These are phyloP conservation scores for Struthio camelus DNA, from an alignment of 2,113 vertebrate genomes.

Conservation along the genomic window DNA sequence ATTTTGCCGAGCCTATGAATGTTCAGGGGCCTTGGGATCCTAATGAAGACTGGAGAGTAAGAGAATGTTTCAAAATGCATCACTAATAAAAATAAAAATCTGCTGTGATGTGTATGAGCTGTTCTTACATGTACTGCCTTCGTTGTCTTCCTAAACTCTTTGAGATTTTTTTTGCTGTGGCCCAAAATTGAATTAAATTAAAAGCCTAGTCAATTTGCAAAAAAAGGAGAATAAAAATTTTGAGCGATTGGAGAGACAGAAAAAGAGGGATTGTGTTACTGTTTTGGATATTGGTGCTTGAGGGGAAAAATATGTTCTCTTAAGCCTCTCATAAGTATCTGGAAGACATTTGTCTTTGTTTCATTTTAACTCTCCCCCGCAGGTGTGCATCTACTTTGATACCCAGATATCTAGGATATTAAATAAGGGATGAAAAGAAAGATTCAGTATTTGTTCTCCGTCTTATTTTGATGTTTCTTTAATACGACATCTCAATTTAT, in stretches of 20 bases:
- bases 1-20: not conserved
- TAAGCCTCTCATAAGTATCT: not conserved
- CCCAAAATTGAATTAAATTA: not conserved
- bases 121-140: not conserved
- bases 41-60: not conserved
- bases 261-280: not conserved
- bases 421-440: conserved; percentile 24
- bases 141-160: not conserved
- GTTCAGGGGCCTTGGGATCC: not conserved
- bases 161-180: not conserved
- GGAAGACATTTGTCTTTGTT: not conserved
- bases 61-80: not conserved
- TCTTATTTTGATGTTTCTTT: not conserved
- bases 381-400: not conserved
- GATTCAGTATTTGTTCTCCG: not conserved
- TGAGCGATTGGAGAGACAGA: not conserved
- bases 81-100: not conserved
- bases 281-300: not conserved
- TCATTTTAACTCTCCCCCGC: conserved; percentile 14
- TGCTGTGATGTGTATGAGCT: not conserved
- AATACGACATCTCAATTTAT: conserved; percentile 14
- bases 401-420: not conserved
- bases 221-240: not conserved
- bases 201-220: not conserved
- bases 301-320: not conserved